These are phyloP conservation scores for Ganaspis sp. DNA, from an alignment of 1,140 invertebrate species.

Conservation along the genomic window DNA sequence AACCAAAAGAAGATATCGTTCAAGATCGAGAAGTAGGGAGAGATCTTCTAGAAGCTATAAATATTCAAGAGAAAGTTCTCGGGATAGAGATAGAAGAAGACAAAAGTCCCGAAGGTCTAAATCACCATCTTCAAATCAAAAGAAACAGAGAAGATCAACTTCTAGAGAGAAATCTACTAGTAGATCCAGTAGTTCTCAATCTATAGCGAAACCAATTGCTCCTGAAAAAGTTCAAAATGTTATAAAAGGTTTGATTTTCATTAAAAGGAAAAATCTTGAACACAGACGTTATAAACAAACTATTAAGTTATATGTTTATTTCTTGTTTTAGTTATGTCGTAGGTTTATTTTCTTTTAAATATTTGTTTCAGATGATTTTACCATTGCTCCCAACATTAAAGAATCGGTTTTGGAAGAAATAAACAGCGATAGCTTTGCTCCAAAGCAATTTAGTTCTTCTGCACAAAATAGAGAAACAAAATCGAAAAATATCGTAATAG, in stretches of 20 bases:
- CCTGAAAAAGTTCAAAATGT: conserved; percentile 59
- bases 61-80: conserved; percentile 65
- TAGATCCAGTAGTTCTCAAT: conserved; percentile 72
- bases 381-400: conserved; percentile 68
- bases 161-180: conserved; percentile 73
- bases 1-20: conserved; percentile 64
- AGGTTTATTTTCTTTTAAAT: neutral
- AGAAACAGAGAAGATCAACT: conserved; percentile 65
- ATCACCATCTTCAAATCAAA: conserved; percentile 66
- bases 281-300: no score
- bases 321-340: no score
- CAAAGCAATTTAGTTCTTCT: conserved; percentile 69
- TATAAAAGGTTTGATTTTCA: conserved; percentile 61
- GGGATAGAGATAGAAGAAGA: conserved; percentile 64
- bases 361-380: conserved; percentile 67
- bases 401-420: conserved; percentile 69
- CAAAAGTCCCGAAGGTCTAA: conserved; percentile 63
- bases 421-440: conserved; percentile 71
- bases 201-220: conserved; percentile 59
- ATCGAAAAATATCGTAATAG: conserved; percentile 72
- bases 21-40: conserved; percentile 68
- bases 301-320: no score
- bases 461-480: conserved; percentile 65
- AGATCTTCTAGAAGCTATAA: conserved; percentile 64
- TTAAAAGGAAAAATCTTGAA: no score